Conservation (phyloP, 2,797 vertebrate species). For the Melopsittacus undulatus region DNA sequence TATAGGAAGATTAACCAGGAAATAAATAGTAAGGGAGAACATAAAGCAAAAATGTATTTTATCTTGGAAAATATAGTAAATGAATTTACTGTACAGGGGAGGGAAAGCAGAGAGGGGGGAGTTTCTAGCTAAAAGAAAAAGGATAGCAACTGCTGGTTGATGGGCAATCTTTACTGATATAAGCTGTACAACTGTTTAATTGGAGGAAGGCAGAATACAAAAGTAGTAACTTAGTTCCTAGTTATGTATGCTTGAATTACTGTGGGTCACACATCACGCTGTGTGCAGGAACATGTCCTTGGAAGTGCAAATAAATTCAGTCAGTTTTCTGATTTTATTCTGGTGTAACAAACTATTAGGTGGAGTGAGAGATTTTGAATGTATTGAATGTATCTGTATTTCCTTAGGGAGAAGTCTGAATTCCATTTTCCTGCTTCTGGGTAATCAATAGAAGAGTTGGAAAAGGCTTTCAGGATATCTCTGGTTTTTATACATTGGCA, state of each 20-base stretch:
- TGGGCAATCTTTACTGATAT: not conserved
- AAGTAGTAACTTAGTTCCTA: not conserved
- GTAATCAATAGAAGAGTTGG: not conserved
- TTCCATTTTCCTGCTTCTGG: not conserved
- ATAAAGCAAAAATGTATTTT: not conserved
- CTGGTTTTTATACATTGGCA: not conserved
- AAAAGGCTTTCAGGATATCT: not conserved
- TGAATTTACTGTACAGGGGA: not conserved
- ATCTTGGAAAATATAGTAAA: not conserved
- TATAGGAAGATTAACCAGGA: not conserved
- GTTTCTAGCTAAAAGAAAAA: not conserved
- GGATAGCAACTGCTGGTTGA: not conserved
- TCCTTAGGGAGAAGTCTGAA: not conserved
- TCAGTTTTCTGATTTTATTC: slow-evolving; percentile 29
- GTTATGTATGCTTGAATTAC: not conserved
- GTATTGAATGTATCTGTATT: not conserved
- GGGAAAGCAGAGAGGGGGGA: rapidly evolving
- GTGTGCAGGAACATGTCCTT: not conserved
- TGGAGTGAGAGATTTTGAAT: not conserved
- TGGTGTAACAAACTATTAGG: not conserved
- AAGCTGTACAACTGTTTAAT: not conserved
- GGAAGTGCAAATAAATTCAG: slow-evolving; percentile 27
- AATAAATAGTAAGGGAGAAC: not conserved
- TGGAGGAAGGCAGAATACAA: not conserved
- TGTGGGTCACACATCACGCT: not conserved